Evolutionary conservation across 1,140 invertebrate genomes (phyloP), one percentile per base, ranked within the genome.

Genomic region (Stegodyphus dumicola): DNA sequence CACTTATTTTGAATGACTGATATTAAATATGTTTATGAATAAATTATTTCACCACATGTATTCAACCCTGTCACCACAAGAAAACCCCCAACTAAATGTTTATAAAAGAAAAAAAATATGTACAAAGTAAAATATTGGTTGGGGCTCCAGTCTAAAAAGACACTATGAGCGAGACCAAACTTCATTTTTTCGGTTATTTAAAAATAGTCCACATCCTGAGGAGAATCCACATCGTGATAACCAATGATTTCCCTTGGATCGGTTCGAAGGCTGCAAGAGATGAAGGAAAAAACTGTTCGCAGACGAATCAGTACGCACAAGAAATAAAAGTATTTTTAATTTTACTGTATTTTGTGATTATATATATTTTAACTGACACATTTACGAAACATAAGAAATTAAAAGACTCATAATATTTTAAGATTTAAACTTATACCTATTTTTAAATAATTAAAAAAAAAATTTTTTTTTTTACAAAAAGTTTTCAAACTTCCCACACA

Each of bases 161-260:
- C 73, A 51, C 52, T n/a, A 52, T 56, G 53, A 56, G 64, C 13
- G 6, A 17, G 66, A 49, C 52, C 66, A 71, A 67, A 67, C 65
- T 67, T 67, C 10, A 17, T 54, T 74, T 56, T 7, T 9, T 53
- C 49, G 53, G 76, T 33, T 33, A 52, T 86, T 92, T 92, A 94
- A 90, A 94, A 94, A 90, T 93, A 91, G 89, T 95, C 94, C 89
- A 92, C 92, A 90, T 95, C 94, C 86, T 92, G 92, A 89, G 94
- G 94, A 89, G 94, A 94, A 92, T 96, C 95, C 91, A 96, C 92
- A 92, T 96, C 95, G 92, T 94, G 93, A 93, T 96, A 96, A 90
- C 93, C 94, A 91, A 96, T 92, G 89, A 95, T 92, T 90, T 93
- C 92, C 90, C 95, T 93, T 87, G 91, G 91, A 88, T 93, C 93